phyloP scores from a whole-genome alignment of 1,140 invertebrate genomes.

The Arctopsyche grandis region DNA sequence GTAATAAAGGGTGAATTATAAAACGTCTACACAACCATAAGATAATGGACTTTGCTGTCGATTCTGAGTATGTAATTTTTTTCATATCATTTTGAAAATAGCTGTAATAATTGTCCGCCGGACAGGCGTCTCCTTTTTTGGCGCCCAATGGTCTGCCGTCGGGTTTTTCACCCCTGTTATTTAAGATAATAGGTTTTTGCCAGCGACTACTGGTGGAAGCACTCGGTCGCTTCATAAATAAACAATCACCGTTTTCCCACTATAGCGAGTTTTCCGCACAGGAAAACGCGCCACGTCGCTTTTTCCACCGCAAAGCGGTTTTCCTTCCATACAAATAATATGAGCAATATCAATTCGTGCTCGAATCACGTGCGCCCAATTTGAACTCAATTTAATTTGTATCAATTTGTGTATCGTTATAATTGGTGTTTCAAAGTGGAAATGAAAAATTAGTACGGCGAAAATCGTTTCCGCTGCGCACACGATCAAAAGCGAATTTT shows the following conservation, averaged over 20 bases:
- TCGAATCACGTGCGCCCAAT: too few species aligned
- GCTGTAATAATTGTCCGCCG: neutral
- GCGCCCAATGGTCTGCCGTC: constrained; percentile 40
- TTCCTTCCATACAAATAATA: too few species aligned
- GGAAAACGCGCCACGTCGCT: neutral
- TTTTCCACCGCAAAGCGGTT: neutral
- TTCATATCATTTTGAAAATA: too few species aligned
- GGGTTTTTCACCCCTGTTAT: constrained; percentile 43
- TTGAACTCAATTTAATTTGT: too few species aligned
- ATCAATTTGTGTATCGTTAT: too few species aligned
- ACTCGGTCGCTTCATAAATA: constrained; percentile 46
- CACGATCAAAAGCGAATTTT: constrained; percentile 5
- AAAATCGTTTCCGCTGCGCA: neutral
- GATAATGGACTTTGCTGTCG: too few species aligned
- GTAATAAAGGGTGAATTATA: too few species aligned
- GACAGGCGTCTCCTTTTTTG: constrained; percentile 1
- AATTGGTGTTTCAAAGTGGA: neutral
- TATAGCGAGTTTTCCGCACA: neutral
- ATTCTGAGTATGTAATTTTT: too few species aligned
- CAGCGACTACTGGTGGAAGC: neutral
- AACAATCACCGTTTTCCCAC: constrained; percentile 51
- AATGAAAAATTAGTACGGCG: constrained; percentile 1
- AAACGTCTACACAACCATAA: too few species aligned
- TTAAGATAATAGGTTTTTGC: constrained; percentile 49
- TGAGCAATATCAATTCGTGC: too few species aligned